These are phyloP conservation scores for Thaumetopoea pityocampa DNA, from an alignment of 1,140 invertebrate species.

Conservation along the genomic window DNA sequence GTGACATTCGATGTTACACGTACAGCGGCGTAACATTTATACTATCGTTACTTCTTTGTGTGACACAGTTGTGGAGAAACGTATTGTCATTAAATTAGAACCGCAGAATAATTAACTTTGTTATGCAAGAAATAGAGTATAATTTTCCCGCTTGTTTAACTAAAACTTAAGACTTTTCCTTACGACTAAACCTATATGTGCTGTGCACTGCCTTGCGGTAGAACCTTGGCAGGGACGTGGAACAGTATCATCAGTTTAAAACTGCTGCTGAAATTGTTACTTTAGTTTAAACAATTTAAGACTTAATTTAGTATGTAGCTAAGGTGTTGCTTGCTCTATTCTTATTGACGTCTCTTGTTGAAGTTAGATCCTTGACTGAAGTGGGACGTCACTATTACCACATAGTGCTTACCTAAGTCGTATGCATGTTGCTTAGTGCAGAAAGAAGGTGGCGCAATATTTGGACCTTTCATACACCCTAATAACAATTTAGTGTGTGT, in stretches of 20 bases:
- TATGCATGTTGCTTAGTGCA: too few relatives aligned
- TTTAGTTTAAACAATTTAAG: not conserved
- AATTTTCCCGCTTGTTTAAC: not conserved
- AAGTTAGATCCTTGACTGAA: conserved; percentile 62
- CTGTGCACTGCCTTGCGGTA: conserved; percentile 41
- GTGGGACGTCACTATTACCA: conserved; percentile 56
- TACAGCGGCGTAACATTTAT: conserved; percentile 41
- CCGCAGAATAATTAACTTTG: conserved; percentile 10
- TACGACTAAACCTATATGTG: conserved; percentile 29
- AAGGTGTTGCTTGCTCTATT: conserved; percentile 10
- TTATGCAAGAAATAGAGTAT: not conserved
- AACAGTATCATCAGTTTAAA: conserved; percentile 30
- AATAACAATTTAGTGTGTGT: too few relatives aligned
- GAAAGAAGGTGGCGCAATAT: conserved; percentile 51
- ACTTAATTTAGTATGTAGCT: not conserved
- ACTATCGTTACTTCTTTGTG: conserved; percentile 45
- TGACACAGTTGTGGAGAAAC: conserved; percentile 5
- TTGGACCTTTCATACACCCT: too few relatives aligned
- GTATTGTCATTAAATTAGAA: conserved; percentile 1
- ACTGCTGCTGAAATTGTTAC: not conserved
- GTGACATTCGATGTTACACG: conserved; percentile 47
- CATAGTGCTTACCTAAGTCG: conserved; percentile 53
- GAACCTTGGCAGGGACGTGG: conserved; percentile 42
- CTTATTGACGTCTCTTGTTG: conserved; percentile 11
- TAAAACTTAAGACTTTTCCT: conserved; percentile 24